phyloP scores from a whole-genome alignment of 2,113 vertebrate genomes.

The Melanostigma gelatinosum region DNA sequence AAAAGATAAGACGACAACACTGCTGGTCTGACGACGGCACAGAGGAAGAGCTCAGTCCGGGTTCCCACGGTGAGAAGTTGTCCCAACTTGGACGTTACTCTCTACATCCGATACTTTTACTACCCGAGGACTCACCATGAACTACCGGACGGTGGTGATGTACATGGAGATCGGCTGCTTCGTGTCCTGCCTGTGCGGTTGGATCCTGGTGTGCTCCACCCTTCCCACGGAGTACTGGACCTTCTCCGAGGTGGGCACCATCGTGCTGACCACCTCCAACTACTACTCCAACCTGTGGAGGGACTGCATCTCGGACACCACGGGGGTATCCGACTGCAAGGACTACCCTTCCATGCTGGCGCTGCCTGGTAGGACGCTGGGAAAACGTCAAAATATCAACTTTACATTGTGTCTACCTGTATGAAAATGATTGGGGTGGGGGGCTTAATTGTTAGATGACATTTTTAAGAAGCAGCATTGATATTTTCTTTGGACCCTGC shows the following conservation, averaged over 20 bases:
- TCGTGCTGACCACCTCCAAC: conserved; percentile 90
- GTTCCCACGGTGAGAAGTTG: conserved; percentile 7
- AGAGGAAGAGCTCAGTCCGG: neutral
- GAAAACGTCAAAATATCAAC: too few species aligned
- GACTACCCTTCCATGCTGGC: conserved; percentile 93
- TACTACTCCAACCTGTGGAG: conserved; percentile 96
- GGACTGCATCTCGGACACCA: conserved; percentile 92
- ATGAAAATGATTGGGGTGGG: too few species aligned
- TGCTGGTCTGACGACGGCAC: neutral
- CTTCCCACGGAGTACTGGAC: conserved; percentile 94
- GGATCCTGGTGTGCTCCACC: conserved; percentile 92
- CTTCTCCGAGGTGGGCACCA: conserved; percentile 89
- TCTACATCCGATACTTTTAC: neutral
- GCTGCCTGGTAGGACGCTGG: conserved; percentile 86
- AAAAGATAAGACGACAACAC: conserved; percentile 55
- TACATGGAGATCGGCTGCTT: conserved; percentile 90
- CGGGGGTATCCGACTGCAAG: conserved; percentile 94
- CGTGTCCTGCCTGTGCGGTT: conserved; percentile 87
- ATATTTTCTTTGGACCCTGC: too few species aligned
- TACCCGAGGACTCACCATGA: conserved; percentile 62
- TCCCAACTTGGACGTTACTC: neutral
- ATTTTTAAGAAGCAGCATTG: too few species aligned
- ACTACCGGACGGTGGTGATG: conserved; percentile 77
- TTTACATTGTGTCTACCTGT: too few species aligned
- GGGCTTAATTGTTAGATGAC: too few species aligned